Evolutionary conservation across 2,888 invertebrate genomes (phyloP).

Genomic region (Cerastis rubricosa): DNA sequence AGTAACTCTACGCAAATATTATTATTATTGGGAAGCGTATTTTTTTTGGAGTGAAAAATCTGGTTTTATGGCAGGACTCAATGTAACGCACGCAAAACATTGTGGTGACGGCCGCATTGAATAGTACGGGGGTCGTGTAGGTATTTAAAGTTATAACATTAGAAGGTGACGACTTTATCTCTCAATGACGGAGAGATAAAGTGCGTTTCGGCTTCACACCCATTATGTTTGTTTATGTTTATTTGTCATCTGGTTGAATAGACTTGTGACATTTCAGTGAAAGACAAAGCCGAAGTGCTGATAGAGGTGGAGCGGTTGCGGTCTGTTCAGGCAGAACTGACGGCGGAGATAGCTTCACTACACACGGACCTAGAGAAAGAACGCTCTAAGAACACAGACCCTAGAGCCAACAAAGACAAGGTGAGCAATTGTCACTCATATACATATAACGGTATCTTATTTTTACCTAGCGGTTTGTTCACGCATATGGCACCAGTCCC

Average conservation of each 20-base stretch:
- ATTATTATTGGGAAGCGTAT: too few species aligned
- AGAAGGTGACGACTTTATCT: too few species aligned
- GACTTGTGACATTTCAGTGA: slow-evolving; percentile 91
- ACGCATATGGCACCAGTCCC: not conserved
- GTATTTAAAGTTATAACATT: too few species aligned
- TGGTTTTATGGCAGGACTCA: too few species aligned
- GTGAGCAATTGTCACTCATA: slow-evolving; percentile 65
- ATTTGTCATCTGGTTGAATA: not conserved
- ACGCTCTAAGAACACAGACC: slow-evolving; percentile 92
- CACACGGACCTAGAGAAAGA: slow-evolving; percentile 94
- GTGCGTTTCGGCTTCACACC: too few species aligned
- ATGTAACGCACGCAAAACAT: too few species aligned
- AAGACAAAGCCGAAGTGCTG: slow-evolving; percentile 94
- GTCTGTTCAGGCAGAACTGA: slow-evolving; percentile 93
- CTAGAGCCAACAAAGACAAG: slow-evolving; percentile 89
- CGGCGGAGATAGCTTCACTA: slow-evolving; percentile 92
- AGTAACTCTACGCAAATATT: too few species aligned
- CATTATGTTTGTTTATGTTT: not conserved
- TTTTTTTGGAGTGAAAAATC: too few species aligned
- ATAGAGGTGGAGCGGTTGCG: slow-evolving; percentile 93
- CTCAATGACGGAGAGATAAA: too few species aligned
- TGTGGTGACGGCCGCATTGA: too few species aligned
- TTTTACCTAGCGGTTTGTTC: not conserved
- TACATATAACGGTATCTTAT: not conserved
- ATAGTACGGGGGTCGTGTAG: too few species aligned